Evolutionary conservation across 2,113 vertebrate species (phyloP).

Genomic region (Sylvietta virens): DNA sequence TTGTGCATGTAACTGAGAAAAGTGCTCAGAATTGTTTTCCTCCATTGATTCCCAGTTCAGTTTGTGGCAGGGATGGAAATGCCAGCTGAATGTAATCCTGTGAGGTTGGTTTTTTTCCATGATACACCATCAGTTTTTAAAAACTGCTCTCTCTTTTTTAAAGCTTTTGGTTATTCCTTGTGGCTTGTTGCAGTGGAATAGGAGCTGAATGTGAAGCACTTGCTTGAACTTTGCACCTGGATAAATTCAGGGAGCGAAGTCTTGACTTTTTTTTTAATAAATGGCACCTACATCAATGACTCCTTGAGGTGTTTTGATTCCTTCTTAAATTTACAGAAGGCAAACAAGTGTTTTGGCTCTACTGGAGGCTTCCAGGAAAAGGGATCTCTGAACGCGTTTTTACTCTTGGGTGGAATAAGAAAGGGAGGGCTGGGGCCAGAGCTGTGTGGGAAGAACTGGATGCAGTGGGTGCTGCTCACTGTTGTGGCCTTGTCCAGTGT

Average conservation of each 20-base stretch:
- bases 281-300: rapidly evolving
- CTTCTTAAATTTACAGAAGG: neutral
- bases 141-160: neutral
- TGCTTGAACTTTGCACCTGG: neutral
- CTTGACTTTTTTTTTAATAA: neutral
- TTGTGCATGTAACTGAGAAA: neutral
- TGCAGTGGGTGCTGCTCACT: neutral
- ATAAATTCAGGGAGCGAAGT: neutral
- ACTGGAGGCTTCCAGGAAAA: neutral
- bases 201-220: neutral
- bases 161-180: neutral
- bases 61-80: neutral
- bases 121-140: neutral
- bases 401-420: neutral
- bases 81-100: neutral
- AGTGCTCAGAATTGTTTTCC: neutral
- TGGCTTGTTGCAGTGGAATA: neutral
- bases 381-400: neutral
- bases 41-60: neutral
- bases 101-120: neutral
- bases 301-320: neutral
- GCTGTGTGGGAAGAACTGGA: neutral
- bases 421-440: neutral
- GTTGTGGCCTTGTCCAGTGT: rapidly evolving
- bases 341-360: rapidly evolving